Evolutionary conservation across 2,888 invertebrate species (phyloP), one percentile per base, ranked within the genome.

Genomic region (Macropis europaea): DNA sequence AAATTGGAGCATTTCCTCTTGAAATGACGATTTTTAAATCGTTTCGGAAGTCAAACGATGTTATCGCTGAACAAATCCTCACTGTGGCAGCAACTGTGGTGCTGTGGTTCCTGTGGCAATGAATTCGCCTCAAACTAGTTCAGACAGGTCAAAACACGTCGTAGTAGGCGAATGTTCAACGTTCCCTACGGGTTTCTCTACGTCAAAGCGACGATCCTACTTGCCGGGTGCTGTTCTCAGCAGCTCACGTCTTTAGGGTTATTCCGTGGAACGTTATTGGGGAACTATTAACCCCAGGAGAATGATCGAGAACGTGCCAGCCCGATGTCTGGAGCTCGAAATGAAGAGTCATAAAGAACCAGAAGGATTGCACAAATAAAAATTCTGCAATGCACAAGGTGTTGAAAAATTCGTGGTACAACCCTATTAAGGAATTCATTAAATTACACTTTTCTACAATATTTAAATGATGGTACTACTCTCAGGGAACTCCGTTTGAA

Each of bases 181-280:
- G n/a, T 66, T 47, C 38, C 76, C 61, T 52, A 52, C 13, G 17
- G 36, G 56, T 72, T 53, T 26, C 52, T 62, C 9, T 28, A 43
- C 73, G 19, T 72, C 71, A 71, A 71, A 62, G 32, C 40, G 9
- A 2, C 26, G 47, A 43, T 40, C 38, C 52, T 32, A 45, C 57
- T 59, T 30, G 22, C 43, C 40, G 52, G 48, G 24, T 69, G 68
- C 77, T 73, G 68, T 40, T 42, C 67, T 81, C 77, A 70, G 73
- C 77, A 77, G 47, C 36, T 68, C 73, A 56, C 59, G 81, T 80
- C 78, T 63, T 77, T 66, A 64, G 48, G 67, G 26, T 60, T 71
- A 64, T 70, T 61, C 59, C 38, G 43, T 57, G 26, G 54, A 24
- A 77, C 63, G 54, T 78, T 80, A 78, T 80, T 67, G 68, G 57